phyloP scores from a whole-genome alignment of 2,888 invertebrate genomes.

The Achlya flavicornis region DNA sequence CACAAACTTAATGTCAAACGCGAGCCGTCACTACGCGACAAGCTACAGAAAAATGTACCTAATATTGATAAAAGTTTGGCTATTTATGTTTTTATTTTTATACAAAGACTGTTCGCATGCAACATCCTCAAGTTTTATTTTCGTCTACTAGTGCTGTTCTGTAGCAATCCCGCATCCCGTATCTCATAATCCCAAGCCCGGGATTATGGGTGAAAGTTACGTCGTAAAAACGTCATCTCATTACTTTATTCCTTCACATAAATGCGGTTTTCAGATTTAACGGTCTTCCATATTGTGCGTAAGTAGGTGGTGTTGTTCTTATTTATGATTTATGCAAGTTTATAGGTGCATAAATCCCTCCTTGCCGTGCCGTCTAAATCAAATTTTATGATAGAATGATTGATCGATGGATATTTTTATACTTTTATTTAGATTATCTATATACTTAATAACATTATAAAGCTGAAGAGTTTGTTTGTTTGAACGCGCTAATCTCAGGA shows the following conservation, averaged over 20 bases:
- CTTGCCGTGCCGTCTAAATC: neutral
- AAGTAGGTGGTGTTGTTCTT: neutral
- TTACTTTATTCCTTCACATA: conserved; percentile 13
- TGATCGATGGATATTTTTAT: neutral
- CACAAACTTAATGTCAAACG: conserved; percentile 23
- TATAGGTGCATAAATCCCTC: neutral
- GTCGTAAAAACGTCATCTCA: conserved; percentile 22
- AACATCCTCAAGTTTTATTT: neutral
- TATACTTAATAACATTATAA: too few species aligned
- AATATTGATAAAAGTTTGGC: conserved; percentile 1
- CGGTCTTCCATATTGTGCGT: neutral
- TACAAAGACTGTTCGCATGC: neutral
- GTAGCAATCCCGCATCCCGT: conserved; percentile 9
- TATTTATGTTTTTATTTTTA: neutral
- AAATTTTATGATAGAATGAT: neutral
- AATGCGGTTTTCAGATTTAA: conserved; percentile 8
- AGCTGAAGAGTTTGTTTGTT: too few species aligned
- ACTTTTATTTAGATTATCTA: too few species aligned
- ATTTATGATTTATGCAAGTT: conserved; percentile 5
- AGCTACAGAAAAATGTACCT: neutral
- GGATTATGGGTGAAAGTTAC: conserved; percentile 16
- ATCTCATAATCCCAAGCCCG: conserved; percentile 13
- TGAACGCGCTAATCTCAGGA: too few species aligned
- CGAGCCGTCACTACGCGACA: neutral
- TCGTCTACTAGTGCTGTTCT: neutral